Conservation (phyloP, 2,888 invertebrate species). For the Cyrtodaria siliqua region DNA sequence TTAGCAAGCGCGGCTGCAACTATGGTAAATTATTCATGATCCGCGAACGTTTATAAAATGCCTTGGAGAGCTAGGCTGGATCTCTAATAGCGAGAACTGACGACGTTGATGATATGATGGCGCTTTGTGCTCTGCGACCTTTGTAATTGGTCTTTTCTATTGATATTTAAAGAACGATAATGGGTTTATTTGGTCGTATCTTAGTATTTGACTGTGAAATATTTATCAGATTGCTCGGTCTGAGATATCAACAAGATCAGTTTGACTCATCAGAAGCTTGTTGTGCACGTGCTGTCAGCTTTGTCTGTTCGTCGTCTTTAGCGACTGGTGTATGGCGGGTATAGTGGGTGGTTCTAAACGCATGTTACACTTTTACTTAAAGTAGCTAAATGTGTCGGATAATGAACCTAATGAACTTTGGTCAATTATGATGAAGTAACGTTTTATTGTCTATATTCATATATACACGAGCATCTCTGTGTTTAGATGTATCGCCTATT, state of each 20-base stretch:
- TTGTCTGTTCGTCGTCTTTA: not conserved
- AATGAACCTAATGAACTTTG: too few species aligned
- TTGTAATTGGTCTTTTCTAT: constrained; percentile 24
- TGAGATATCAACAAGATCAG: constrained; percentile 2
- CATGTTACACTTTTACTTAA: too few species aligned
- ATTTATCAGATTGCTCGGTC: constrained; percentile 29
- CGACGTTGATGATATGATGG: constrained; percentile 28
- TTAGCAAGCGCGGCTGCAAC: constrained; percentile 25
- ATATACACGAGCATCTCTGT: too few species aligned
- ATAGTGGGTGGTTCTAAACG: too few species aligned
- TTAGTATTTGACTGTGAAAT: constrained; percentile 22
- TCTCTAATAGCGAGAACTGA: constrained; percentile 24
- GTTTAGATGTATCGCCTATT: too few species aligned
- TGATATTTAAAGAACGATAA: constrained; percentile 11
- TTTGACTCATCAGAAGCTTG: constrained; percentile 17
- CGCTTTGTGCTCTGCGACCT: constrained; percentile 14
- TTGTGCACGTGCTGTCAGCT: constrained; percentile 15
- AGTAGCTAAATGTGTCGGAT: too few species aligned
- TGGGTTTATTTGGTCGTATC: constrained; percentile 5
- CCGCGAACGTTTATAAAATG: constrained; percentile 24
- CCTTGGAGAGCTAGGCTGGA: constrained; percentile 24
- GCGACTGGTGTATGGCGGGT: too few species aligned
- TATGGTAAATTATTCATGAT: constrained; percentile 33
- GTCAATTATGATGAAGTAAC: too few species aligned
- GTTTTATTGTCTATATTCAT: too few species aligned